phyloP scores from a whole-genome alignment of 2,797 vertebrate species.

The Calcarius lapponicus region DNA sequence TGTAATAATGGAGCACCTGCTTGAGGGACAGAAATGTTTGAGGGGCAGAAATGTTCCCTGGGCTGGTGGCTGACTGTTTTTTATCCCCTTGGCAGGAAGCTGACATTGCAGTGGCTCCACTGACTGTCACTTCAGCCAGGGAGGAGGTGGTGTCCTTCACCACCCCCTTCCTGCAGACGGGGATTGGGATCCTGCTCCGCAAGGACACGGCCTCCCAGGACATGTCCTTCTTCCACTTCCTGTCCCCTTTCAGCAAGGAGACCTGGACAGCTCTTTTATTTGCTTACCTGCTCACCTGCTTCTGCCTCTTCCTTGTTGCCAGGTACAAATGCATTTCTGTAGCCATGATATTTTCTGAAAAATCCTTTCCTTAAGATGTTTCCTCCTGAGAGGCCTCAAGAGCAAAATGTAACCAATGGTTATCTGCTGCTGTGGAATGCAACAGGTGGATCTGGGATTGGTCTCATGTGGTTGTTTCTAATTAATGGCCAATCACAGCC shows the following conservation, averaged over 20 bases:
- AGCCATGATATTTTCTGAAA: too few relatives aligned
- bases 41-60: background rate
- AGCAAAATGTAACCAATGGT: too few relatives aligned
- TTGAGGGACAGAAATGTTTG: background rate
- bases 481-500: too few relatives aligned
- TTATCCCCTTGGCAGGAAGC: constrained; percentile 77
- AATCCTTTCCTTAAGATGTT: too few relatives aligned
- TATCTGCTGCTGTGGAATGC: too few relatives aligned
- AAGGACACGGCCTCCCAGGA: constrained; percentile 78
- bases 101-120: constrained; percentile 85
- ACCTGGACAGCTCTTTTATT: constrained; percentile 86
- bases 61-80: background rate
- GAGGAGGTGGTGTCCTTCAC: constrained; percentile 87
- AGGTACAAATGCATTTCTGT: constrained; percentile 73
- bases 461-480: too few relatives aligned
- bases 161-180: constrained; percentile 90
- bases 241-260: constrained; percentile 85
- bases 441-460: too few relatives aligned
- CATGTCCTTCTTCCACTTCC: constrained; percentile 82
- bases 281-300: constrained; percentile 84
- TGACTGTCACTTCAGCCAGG: constrained; percentile 86
- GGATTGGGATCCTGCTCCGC: constrained; percentile 86
- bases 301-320: constrained; percentile 83
- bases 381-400: too few relatives aligned
- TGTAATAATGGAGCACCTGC: too few relatives aligned